Evolutionary conservation across 2,113 vertebrate species (phyloP), one percentile per base, ranked within the genome.

Genomic region (Ammodytes marinus): DNA sequence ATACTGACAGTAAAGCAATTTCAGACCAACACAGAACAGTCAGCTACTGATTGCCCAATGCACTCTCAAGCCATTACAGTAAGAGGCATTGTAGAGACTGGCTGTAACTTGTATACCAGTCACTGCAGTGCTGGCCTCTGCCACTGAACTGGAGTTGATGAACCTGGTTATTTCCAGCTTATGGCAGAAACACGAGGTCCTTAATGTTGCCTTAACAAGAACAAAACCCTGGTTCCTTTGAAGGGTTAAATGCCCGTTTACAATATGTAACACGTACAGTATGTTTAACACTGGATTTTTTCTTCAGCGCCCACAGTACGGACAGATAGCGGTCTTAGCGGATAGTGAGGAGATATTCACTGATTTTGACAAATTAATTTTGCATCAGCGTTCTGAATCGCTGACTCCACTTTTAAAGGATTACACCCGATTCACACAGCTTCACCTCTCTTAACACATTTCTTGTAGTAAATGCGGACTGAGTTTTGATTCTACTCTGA

Each of bases 1-100:
- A 55, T 66, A 47, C 55, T 15, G 77, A 80, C 90, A 86, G 47
- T 58, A 49, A 75, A 58, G 39, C 55, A 84, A 83, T 76, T 85
- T 88, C 84, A 89, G 86, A 80, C 60, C 79, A 70, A 79, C 67
- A 87, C 81, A 82, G 83, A 39, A 50, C 52, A 63, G 74, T 83
- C 78, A 78, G 84, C 59, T 65, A 49, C 63, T 69, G 81, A 64
- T 42, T 50, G 64, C 75, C 74, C 59, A 84, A 15, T 27, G 52
- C 55, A 49, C 59, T 42, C 63, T 71, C 63, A 75, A 61, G 72
- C 58, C 77, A 55, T 52, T 45, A 82, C 58, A 69, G 77, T 66
- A 46, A 66, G 66, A 81, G 39, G 57, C 54, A 69, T 49, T 52
- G 69, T 67, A 67, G 46, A 72, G 79, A 17, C 11, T 11, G 6